phyloP scores from a whole-genome alignment of 1,140 invertebrate genomes.

The Monomorium pharaonis region DNA sequence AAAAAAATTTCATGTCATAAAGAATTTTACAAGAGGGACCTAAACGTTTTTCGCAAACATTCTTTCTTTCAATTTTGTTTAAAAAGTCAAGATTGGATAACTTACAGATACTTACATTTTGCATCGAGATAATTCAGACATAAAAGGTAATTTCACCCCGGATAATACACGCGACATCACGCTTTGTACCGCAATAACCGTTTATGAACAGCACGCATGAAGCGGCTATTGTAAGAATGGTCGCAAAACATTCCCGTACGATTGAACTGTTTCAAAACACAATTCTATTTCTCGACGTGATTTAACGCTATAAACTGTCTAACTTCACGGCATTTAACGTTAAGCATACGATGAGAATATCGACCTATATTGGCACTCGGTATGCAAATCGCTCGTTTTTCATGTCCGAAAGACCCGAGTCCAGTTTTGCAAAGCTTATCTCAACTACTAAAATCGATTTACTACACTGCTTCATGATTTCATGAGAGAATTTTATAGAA shows the following conservation, averaged over 20 bases:
- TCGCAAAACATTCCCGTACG: slow-evolving; percentile 44
- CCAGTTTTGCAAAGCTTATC: not conserved
- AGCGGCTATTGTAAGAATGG: slow-evolving; percentile 33
- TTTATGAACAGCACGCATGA: slow-evolving; percentile 11
- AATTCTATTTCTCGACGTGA: slow-evolving; percentile 37
- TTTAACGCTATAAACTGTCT: slow-evolving; percentile 29
- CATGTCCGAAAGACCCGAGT: not conserved
- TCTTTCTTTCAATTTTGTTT: not conserved
- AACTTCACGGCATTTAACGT: not conserved
- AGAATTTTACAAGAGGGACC: not conserved
- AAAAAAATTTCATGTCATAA: not conserved
- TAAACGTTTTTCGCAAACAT: not conserved
- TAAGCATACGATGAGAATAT: slow-evolving; percentile 7
- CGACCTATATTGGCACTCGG: not conserved
- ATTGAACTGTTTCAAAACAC: slow-evolving; percentile 50
- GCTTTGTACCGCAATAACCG: slow-evolving; percentile 28
- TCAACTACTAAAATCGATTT: not conserved
- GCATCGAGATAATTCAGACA: not conserved
- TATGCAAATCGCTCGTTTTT: not conserved
- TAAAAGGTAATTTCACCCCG: slow-evolving; percentile 4
- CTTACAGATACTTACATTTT: not conserved
- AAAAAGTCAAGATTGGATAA: not conserved
- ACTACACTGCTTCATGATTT: not conserved
- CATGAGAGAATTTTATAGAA: not conserved
- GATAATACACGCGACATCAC: slow-evolving; percentile 14